Conservation (phyloP, 2,113 vertebrate genomes). For the Indicator maculatus region DNA sequence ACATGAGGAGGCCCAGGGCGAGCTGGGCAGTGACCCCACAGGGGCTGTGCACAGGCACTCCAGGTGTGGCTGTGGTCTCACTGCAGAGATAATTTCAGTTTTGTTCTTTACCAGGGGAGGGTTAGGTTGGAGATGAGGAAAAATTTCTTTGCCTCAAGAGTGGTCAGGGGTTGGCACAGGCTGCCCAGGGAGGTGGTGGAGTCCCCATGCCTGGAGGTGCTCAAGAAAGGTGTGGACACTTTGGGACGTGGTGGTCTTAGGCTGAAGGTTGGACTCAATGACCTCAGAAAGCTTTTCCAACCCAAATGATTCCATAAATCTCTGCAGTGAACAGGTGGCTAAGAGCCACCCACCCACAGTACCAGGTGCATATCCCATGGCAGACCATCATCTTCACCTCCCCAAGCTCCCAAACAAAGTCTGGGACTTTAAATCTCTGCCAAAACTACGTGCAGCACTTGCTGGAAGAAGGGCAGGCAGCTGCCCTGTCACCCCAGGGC, state of each 20-base stretch:
- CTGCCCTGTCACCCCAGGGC: not conserved
- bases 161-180: no score
- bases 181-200: no score
- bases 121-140: no score
- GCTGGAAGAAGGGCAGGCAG: not conserved
- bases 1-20: no score
- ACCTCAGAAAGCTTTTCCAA: no score
- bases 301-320: not conserved
- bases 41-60: not conserved
- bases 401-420: rapidly evolving
- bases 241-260: no score
- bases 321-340: not conserved
- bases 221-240: no score
- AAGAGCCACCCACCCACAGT: not conserved
- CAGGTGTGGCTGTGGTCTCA: not conserved
- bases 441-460: not conserved
- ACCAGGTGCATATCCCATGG: not conserved
- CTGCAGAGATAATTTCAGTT: not conserved
- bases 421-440: not conserved
- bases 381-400: not conserved
- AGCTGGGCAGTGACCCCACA: no score
- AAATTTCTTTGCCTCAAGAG: no score
- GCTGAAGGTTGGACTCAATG: no score
- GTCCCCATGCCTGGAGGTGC: no score
- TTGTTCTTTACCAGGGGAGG: not conserved